phyloP scores from a whole-genome alignment of 2,797 vertebrate species.

The Spinus pinus region DNA sequence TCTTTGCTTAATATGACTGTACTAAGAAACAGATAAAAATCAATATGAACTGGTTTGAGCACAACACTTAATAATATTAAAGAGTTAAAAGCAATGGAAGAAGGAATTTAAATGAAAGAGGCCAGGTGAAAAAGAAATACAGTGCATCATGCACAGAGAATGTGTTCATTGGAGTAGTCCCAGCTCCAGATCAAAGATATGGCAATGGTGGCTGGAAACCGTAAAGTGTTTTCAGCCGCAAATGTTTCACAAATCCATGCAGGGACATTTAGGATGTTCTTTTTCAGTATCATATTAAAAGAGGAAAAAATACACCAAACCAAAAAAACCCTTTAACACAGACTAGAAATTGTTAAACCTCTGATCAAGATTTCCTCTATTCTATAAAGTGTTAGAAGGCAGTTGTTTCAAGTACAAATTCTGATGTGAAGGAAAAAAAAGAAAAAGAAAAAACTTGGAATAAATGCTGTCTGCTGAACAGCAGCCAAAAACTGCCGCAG shows the following conservation, averaged over 20 bases:
- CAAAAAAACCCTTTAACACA: rapidly evolving
- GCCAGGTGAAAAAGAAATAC: constrained; percentile 34
- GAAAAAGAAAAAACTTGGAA: neutral
- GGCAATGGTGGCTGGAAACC: constrained; percentile 12
- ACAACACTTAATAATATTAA: neutral
- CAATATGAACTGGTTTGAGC: neutral
- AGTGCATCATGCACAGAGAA: constrained; percentile 35
- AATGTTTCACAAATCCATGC: constrained; percentile 26
- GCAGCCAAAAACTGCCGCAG: neutral
- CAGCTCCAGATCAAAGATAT: constrained; percentile 54
- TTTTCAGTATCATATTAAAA: constrained; percentile 16
- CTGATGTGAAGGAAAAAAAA: neutral
- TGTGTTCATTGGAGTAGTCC: constrained; percentile 45
- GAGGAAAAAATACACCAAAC: neutral
- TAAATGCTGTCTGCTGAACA: neutral
- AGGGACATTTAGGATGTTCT: neutral
- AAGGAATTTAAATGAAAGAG: constrained; percentile 21
- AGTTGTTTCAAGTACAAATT: neutral
- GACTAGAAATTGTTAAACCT: neutral
- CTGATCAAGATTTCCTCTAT: constrained; percentile 15
- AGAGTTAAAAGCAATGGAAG: neutral
- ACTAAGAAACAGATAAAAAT: neutral
- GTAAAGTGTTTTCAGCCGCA: constrained; percentile 14
- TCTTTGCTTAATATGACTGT: neutral
- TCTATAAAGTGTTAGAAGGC: neutral